A percentile compares a stretch with the other conserved stretches of the same genome.
Conservation (phyloP, 2,888 invertebrate species). For the Rambutsinella grinnellia region DNA sequence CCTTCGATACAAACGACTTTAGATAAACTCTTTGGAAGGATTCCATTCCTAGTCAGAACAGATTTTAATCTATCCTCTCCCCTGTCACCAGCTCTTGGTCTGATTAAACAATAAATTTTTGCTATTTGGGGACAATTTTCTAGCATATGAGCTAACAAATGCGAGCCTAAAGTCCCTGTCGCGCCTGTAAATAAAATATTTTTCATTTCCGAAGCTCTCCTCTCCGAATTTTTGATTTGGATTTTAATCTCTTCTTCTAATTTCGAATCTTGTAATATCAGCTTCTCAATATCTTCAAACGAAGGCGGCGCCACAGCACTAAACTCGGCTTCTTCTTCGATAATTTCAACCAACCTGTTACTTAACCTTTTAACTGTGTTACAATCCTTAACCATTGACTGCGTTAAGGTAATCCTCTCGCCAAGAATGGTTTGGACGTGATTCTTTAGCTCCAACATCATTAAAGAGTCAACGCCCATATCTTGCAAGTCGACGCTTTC, state of each 20-base stretch:
- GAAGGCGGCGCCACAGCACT: constrained; percentile 9
- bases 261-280: constrained; percentile 2
- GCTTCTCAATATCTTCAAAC: constrained; percentile 1
- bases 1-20: constrained; percentile 15
- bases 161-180: constrained; percentile 18
- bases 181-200: constrained; percentile 15
- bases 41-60: background rate
- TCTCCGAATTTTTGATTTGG: background rate
- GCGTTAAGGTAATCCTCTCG: background rate
- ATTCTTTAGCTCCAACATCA: constrained; percentile 23
- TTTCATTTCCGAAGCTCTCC: constrained; percentile 14
- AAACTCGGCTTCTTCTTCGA: constrained; percentile 17
- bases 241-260: background rate
- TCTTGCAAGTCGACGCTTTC: constrained; percentile 9
- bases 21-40: background rate
- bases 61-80: constrained; percentile 12
- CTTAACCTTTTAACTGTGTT: constrained; percentile 1
- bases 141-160: constrained; percentile 9
- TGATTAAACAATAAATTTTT: constrained; percentile 19
- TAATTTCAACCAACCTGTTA: constrained; percentile 12
- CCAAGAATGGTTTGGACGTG: constrained; percentile 11
- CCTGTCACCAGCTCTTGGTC: background rate
- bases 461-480: constrained; percentile 23
- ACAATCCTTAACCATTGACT: constrained; percentile 15
- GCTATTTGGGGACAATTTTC: constrained; percentile 12